Conservation (phyloP, 1,140 invertebrate genomes). For the Heliconius himera region DNA sequence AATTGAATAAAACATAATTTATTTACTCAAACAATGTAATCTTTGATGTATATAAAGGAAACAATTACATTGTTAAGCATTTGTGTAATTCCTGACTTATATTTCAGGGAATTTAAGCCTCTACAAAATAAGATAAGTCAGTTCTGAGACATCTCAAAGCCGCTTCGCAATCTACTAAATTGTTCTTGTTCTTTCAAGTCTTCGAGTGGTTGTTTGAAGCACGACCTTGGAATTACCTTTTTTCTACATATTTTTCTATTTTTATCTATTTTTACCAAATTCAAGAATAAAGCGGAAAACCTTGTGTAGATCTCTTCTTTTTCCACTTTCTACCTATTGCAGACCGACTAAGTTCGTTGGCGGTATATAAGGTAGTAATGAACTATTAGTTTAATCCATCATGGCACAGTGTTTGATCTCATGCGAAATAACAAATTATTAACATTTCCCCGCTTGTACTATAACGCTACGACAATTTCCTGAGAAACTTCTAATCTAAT, state of each 20-base stretch:
- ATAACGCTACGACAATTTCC: no score
- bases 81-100: neutral
- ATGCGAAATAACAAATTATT: no score
- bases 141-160: slow-evolving; percentile 1
- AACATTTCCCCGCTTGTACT: no score
- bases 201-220: neutral
- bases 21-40: neutral
- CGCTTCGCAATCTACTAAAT: slow-evolving; percentile 2
- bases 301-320: neutral
- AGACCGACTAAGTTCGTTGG: no score
- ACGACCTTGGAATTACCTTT: neutral
- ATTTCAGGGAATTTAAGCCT: slow-evolving; percentile 8
- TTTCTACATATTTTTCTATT: neutral
- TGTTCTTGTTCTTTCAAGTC: slow-evolving; percentile 7
- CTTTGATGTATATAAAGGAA: neutral
- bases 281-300: neutral
- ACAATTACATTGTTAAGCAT: neutral
- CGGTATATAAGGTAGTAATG: no score
- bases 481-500: no score
- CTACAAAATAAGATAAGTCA: neutral
- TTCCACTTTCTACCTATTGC: neutral
- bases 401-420: no score
- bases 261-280: neutral
- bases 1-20: neutral
- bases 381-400: no score